A percentile compares a stretch with the other conserved stretches of the same genome.
Conservation (phyloP, 2,797 vertebrate species). For the Lepidocolaptes lacrymiger region DNA sequence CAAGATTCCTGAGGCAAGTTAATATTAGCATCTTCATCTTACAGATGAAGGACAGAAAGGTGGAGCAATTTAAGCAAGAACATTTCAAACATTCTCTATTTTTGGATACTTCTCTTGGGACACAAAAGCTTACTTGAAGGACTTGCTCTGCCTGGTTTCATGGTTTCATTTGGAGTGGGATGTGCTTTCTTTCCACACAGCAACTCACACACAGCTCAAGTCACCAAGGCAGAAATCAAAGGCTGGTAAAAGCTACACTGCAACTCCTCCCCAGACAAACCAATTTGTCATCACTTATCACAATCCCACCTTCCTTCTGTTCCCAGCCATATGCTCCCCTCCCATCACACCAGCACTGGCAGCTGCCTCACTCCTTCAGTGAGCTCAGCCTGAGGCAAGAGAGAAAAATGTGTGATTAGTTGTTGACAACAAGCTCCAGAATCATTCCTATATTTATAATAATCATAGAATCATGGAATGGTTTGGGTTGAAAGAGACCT, state of each 20-base stretch:
- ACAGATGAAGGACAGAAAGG: not conserved
- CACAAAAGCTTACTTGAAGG: not conserved
- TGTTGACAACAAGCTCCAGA: not conserved
- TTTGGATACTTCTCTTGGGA: not conserved
- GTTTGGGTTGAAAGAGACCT: not conserved
- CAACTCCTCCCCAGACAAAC: not conserved
- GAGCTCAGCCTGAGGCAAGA: not conserved
- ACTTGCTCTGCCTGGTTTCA: not conserved
- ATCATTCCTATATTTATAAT: not conserved
- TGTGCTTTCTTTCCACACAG: not conserved
- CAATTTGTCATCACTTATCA: not conserved
- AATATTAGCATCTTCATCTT: not conserved
- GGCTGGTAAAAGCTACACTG: not conserved
- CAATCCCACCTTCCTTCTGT: conserved; percentile 31
- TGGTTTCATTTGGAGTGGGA: not conserved
- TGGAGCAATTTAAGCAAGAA: not conserved
- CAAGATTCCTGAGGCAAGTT: not conserved
- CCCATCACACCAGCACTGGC: not conserved
- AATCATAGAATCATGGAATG: not conserved
- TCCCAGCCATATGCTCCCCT: not conserved
- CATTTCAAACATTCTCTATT: not conserved
- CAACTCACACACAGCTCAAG: not conserved
- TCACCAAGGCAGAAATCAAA: not conserved
- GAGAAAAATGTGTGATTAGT: fast-evolving
- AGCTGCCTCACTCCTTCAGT: not conserved